Evolutionary conservation across 2,797 vertebrate species (phyloP).

Genomic region (Sebastes iracundus): DNA sequence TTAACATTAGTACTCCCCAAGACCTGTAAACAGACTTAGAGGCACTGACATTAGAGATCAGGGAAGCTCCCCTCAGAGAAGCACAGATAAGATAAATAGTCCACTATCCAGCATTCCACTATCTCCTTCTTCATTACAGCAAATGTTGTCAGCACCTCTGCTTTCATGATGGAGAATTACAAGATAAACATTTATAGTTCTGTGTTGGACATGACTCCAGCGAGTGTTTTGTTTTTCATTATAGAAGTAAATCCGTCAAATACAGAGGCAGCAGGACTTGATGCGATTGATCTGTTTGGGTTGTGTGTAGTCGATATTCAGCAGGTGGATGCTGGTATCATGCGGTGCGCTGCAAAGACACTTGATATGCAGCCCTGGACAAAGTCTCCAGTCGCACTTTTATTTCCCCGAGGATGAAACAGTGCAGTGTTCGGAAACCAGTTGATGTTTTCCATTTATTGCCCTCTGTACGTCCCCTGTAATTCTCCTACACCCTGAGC

Average conservation of each 20-base stretch:
- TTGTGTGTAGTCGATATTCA: slow-evolving; percentile 40
- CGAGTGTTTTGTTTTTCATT: slow-evolving; percentile 49
- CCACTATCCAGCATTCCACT: not conserved
- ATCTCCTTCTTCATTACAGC: slow-evolving; percentile 39
- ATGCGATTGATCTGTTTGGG: slow-evolving; percentile 60
- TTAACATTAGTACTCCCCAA: not conserved
- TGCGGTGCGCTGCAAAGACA: slow-evolving; percentile 41
- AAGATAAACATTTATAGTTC: slow-evolving; percentile 51
- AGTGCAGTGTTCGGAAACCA: slow-evolving; percentile 70
- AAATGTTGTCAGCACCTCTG: slow-evolving; percentile 21
- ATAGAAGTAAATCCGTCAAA: slow-evolving; percentile 47
- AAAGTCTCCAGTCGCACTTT: slow-evolving; percentile 56
- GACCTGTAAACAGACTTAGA: not conserved
- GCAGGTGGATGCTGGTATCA: slow-evolving; percentile 50
- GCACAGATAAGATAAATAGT: slow-evolving; percentile 45
- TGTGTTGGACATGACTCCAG: slow-evolving; percentile 33
- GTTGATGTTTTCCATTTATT: slow-evolving; percentile 80
- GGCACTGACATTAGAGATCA: slow-evolving; percentile 36
- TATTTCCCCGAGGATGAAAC: slow-evolving; percentile 73
- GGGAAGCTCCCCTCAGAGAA: slow-evolving; percentile 29
- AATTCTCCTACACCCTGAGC: slow-evolving; percentile 78
- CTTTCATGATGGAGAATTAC: slow-evolving; percentile 36
- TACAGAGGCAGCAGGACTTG: slow-evolving; percentile 41
- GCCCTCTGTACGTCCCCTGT: slow-evolving; percentile 74
- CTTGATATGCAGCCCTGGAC: slow-evolving; percentile 61